Conservation (phyloP, 2,113 vertebrate genomes). For the Thamnophis sirtalis region DNA sequence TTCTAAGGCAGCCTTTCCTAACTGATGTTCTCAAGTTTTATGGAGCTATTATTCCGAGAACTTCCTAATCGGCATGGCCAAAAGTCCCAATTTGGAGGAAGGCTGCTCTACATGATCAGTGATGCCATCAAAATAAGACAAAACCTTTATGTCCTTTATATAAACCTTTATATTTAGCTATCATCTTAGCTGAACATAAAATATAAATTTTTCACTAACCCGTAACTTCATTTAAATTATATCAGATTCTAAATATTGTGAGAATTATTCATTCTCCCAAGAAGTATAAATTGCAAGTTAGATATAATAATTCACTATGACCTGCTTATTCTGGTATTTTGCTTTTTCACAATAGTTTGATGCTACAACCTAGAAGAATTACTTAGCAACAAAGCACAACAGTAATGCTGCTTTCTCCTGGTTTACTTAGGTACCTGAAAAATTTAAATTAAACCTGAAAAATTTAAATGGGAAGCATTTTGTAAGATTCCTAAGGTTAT, state of each 20-base stretch:
- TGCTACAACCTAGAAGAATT: neutral
- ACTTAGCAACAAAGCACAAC: slow-evolving; percentile 22
- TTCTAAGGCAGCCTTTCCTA: neutral
- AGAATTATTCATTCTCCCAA: neutral
- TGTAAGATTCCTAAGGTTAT: neutral
- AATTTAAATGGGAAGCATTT: neutral
- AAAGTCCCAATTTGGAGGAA: neutral
- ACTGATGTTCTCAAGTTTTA: neutral
- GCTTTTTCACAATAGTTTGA: slow-evolving; percentile 1
- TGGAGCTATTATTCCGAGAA: neutral
- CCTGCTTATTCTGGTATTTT: neutral
- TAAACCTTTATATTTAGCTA: neutral
- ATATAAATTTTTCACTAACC: neutral
- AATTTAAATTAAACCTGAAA: neutral
- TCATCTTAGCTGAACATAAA: neutral
- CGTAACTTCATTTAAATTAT: neutral
- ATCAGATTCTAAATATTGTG: neutral
- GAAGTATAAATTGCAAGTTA: accelerated
- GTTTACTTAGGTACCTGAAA: accelerated
- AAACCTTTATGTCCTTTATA: neutral
- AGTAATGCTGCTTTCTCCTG: neutral
- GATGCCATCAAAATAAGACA: neutral
- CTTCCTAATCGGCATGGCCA: neutral
- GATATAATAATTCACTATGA: neutral
- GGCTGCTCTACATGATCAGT: neutral